phyloP scores from a whole-genome alignment of 2,797 vertebrate genomes.

The Onychomys arenicola region DNA sequence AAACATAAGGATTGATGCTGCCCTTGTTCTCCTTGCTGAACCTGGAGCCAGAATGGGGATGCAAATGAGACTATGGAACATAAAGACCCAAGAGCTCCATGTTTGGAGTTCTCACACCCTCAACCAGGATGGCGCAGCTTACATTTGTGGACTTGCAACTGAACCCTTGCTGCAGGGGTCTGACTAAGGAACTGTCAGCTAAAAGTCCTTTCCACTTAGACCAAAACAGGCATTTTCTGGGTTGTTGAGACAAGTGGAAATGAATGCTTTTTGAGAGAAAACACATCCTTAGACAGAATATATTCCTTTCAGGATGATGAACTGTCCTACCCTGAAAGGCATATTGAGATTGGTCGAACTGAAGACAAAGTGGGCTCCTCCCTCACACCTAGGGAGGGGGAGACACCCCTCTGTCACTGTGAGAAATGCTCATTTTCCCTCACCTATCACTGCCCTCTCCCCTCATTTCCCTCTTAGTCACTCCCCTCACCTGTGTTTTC shows the following conservation, averaged over 20 bases:
- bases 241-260: not conserved
- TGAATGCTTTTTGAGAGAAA: not conserved
- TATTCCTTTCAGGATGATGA: not conserved
- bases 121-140: not conserved
- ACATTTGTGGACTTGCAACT: not conserved
- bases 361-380: not conserved
- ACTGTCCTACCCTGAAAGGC: not conserved
- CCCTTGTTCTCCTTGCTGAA: constrained; percentile 92
- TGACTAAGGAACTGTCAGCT: not conserved
- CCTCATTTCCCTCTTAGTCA: not conserved
- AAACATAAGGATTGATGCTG: constrained; percentile 87
- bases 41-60: constrained; percentile 64
- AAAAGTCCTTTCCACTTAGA: not conserved
- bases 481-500: not conserved
- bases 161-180: not conserved
- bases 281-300: not conserved
- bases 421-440: not conserved
- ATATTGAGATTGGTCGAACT: not conserved
- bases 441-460: fast-evolving
- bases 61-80: not conserved
- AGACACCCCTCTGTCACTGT: not conserved
- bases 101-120: not conserved
- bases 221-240: not conserved
- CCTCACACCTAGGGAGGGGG: not conserved
- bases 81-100: not conserved